A percentile compares a stretch with the other conserved stretches of the same genome.
phyloP scores from a whole-genome alignment of 2,888 invertebrate species.

The Hartigia nigra region DNA sequence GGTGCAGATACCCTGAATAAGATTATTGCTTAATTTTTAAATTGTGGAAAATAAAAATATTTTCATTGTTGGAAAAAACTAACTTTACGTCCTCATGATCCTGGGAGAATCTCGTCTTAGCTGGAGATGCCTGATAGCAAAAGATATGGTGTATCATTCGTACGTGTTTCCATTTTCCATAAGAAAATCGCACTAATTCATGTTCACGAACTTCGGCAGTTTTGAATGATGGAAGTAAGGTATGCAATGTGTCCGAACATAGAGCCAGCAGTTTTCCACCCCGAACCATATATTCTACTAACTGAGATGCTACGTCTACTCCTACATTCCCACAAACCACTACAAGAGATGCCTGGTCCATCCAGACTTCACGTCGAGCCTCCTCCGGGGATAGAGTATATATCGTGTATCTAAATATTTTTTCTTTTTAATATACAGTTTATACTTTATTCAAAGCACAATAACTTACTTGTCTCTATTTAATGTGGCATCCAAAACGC shows the following conservation, averaged over 20 bases:
- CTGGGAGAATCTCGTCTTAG: conserved; percentile 83
- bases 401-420: conserved; percentile 63
- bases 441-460: conserved; percentile 6
- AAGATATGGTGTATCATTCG: conserved; percentile 90
- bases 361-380: conserved; percentile 69
- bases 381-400: conserved; percentile 64
- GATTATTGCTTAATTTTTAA: conserved; percentile 1
- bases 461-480: conserved; percentile 76
- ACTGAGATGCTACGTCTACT: conserved; percentile 73
- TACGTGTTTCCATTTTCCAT: conserved; percentile 85
- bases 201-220: conserved; percentile 88
- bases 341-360: conserved; percentile 76
- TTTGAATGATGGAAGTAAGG: conserved; percentile 82
- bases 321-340: conserved; percentile 83
- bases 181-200: conserved; percentile 85
- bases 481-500: conserved; percentile 75
- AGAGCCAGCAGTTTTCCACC: conserved; percentile 83
- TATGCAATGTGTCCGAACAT: conserved; percentile 83
- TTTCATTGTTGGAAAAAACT: conserved; percentile 15
- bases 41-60: too few relatives aligned
- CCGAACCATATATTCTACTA: conserved; percentile 78
- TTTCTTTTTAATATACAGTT: conserved; percentile 4
- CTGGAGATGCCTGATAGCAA: conserved; percentile 88
- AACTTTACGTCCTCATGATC: conserved; percentile 74
- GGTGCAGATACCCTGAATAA: conserved; percentile 20